Evolutionary conservation across 2,797 vertebrate species (phyloP).

Genomic region (Danio jaintianensis): DNA sequence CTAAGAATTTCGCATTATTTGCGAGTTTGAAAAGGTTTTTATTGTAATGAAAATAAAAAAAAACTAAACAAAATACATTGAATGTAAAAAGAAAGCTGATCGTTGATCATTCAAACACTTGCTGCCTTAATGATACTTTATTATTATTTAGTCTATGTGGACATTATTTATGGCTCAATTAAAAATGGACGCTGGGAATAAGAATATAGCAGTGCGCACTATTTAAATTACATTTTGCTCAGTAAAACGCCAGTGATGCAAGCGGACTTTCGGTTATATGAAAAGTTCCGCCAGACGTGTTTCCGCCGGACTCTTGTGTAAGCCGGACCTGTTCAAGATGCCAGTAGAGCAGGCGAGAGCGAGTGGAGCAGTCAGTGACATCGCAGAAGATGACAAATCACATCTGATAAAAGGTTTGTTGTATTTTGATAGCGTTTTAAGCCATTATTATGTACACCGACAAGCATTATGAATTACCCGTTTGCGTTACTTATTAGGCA

Average conservation of each 20-base stretch:
- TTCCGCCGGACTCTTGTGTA: slow-evolving; percentile 63
- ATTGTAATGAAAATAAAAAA: too few relatives aligned
- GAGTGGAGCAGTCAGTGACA: neutral
- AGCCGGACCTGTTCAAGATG: slow-evolving; percentile 68
- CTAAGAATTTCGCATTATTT: neutral
- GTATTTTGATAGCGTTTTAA: neutral
- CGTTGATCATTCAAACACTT: neutral
- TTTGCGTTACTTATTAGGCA: neutral
- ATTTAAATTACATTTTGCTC: neutral
- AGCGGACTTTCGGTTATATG: too few relatives aligned
- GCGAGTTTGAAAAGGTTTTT: neutral
- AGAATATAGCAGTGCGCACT: neutral
- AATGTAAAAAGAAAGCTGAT: too few relatives aligned
- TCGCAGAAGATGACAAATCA: slow-evolving; percentile 46
- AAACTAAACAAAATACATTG: neutral
- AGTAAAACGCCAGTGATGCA: neutral
- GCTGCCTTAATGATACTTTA: neutral
- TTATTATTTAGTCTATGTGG: neutral
- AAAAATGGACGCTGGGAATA: neutral
- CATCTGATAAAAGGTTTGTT: slow-evolving; percentile 68
- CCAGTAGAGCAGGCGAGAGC: slow-evolving; percentile 40
- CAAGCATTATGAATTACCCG: neutral
- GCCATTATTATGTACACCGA: neutral
- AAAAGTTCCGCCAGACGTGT: slow-evolving; percentile 56
- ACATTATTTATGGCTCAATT: neutral